These are phyloP conservation scores for Dryococelus australis DNA, from an alignment of 2,888 invertebrate genomes.

Conservation along the genomic window DNA sequence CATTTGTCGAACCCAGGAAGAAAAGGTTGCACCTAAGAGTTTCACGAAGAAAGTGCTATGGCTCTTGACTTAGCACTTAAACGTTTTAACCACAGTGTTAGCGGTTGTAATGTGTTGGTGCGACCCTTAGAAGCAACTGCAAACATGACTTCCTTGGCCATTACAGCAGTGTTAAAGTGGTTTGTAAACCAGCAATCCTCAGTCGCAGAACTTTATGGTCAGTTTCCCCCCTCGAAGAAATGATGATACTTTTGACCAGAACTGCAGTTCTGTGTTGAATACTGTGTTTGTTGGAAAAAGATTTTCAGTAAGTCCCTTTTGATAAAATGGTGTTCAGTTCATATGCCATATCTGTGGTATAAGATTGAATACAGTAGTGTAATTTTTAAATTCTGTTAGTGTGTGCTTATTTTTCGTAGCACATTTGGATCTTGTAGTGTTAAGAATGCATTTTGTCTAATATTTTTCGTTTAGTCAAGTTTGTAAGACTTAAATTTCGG, in stretches of 20 bases:
- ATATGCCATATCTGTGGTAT: too few relatives aligned
- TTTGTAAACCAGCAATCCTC: constrained; percentile 27
- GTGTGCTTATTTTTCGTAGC: too few relatives aligned
- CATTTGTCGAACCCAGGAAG: constrained; percentile 30
- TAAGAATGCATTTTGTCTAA: background rate
- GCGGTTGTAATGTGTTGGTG: constrained; percentile 39
- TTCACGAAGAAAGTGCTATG: constrained; percentile 20
- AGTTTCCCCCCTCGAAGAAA: background rate
- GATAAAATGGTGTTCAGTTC: too few relatives aligned
- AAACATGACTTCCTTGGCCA: background rate
- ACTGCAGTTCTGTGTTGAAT: too few relatives aligned
- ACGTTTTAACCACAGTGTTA: constrained; percentile 32
- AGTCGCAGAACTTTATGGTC: background rate
- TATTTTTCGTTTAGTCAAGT: background rate
- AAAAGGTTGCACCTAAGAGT: constrained; percentile 17
- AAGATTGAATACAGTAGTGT: too few relatives aligned
- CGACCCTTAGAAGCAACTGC: constrained; percentile 12
- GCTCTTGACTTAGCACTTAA: constrained; percentile 19
- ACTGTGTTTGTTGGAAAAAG: too few relatives aligned
- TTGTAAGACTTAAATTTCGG: background rate
- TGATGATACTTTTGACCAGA: background rate
- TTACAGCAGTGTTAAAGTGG: background rate
- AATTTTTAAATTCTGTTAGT: too few relatives aligned
- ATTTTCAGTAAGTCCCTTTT: too few relatives aligned
- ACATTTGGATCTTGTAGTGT: too few relatives aligned